A percentile compares a stretch with the other conserved stretches of the same genome.
These are phyloP conservation scores for Seira musarum DNA, from an alignment of 2,888 invertebrate species.

Conservation along the genomic window DNA sequence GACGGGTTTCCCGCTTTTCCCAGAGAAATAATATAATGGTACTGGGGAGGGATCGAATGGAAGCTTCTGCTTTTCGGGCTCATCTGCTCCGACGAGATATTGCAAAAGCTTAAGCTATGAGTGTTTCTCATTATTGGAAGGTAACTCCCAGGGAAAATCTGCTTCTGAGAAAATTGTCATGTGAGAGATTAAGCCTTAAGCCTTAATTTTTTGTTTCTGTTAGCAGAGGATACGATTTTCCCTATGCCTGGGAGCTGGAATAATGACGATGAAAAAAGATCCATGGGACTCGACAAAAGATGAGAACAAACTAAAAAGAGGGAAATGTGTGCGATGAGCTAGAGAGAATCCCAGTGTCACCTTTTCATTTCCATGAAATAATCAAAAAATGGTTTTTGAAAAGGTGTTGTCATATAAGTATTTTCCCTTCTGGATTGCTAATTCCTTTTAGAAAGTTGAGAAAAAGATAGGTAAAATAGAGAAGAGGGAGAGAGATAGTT, in stretches of 20 bases:
- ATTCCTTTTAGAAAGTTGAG: constrained; percentile 10
- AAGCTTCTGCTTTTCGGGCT: constrained; percentile 28
- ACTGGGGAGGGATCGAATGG: background rate
- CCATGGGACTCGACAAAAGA: background rate
- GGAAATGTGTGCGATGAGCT: constrained; percentile 33
- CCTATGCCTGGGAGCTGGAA: background rate
- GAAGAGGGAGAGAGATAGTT: background rate
- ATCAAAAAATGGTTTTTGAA: background rate
- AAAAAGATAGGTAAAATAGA: background rate
- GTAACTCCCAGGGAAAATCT: background rate
- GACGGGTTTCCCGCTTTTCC: constrained; percentile 36
- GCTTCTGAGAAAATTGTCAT: constrained; percentile 10
- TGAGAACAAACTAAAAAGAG: constrained; percentile 1
- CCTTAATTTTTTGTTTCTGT: constrained; percentile 2
- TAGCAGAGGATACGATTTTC: background rate
- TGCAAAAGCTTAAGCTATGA: background rate
- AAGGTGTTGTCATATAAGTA: background rate
- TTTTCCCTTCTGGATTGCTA: background rate
- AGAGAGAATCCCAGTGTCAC: constrained; percentile 49
- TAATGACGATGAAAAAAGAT: background rate
- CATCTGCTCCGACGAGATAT: constrained; percentile 54
- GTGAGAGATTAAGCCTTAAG: constrained; percentile 7
- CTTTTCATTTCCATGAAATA: constrained; percentile 21
- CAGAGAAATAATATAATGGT: constrained; percentile 29
- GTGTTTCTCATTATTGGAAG: background rate